Evolutionary conservation across 2,113 vertebrate species (phyloP).

Genomic region (Setophaga kirtlandii): DNA sequence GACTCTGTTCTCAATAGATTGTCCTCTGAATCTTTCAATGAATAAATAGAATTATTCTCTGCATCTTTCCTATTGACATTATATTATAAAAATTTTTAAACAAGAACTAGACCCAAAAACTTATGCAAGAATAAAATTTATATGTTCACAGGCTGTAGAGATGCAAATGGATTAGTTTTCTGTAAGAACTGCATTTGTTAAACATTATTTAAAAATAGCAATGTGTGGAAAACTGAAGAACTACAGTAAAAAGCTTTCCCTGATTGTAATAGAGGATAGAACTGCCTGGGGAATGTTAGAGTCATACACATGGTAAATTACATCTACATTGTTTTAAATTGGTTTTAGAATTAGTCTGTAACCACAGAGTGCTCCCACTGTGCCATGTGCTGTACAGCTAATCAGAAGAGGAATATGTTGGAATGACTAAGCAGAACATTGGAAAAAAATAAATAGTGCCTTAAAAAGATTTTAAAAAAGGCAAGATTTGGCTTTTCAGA

Average conservation of each 20-base stretch:
- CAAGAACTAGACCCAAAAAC: neutral
- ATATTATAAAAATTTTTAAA: neutral
- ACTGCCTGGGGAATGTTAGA: neutral
- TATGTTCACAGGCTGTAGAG: neutral
- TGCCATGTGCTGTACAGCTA: neutral
- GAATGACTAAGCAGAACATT: neutral
- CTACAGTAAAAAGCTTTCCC: neutral
- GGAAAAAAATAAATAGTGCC: neutral
- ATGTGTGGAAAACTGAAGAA: neutral
- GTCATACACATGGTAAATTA: neutral
- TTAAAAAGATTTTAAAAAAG: neutral
- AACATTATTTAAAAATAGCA: neutral
- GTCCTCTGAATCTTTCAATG: neutral
- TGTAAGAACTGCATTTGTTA: neutral
- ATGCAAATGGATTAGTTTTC: neutral
- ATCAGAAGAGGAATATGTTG: neutral
- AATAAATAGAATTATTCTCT: neutral
- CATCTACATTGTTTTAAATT: constrained; percentile 18
- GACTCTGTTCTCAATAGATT: neutral
- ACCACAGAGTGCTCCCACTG: constrained; percentile 14
- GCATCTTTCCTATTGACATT: neutral
- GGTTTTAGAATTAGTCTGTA: constrained; percentile 29
- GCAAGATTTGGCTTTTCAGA: neutral
- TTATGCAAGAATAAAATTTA: neutral
- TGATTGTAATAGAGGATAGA: neutral